Evolutionary conservation across 2,113 vertebrate species (phyloP).

Genomic region (Anolis sagrei): DNA sequence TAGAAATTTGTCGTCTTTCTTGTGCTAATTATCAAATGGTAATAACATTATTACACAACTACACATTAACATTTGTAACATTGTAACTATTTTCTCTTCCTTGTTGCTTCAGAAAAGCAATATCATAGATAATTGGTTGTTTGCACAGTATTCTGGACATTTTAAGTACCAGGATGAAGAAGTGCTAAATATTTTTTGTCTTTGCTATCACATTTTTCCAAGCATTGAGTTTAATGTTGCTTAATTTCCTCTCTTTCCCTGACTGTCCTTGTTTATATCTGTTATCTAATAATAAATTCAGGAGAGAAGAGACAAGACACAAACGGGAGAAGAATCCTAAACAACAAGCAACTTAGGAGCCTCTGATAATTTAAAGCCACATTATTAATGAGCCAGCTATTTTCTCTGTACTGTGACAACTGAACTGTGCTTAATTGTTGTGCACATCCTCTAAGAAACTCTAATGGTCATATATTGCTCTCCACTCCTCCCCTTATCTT

Average conservation of each 20-base stretch:
- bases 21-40: constrained; percentile 34
- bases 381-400: not conserved
- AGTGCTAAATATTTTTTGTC: constrained; percentile 25
- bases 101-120: constrained; percentile 53
- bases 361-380: not conserved
- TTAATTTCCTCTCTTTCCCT: constrained; percentile 35
- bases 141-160: constrained; percentile 42
- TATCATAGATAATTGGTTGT: constrained; percentile 53
- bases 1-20: constrained; percentile 21
- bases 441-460: too few relatives aligned
- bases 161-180: constrained; percentile 6
- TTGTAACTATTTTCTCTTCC: constrained; percentile 34
- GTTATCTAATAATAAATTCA: not conserved
- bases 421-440: not conserved
- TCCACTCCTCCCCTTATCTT: not conserved
- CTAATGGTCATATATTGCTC: not conserved
- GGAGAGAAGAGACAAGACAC: not conserved
- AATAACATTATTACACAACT: constrained; percentile 12
- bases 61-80: constrained; percentile 25
- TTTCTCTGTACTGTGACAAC: not conserved
- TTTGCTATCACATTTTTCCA: constrained; percentile 40
- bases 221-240: constrained; percentile 11
- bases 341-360: not conserved
- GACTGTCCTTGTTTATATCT: not conserved
- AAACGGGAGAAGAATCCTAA: not conserved